Conservation (phyloP, 35 echinoderm and acorn worm genomes). For the Lytechinus pictus region DNA sequence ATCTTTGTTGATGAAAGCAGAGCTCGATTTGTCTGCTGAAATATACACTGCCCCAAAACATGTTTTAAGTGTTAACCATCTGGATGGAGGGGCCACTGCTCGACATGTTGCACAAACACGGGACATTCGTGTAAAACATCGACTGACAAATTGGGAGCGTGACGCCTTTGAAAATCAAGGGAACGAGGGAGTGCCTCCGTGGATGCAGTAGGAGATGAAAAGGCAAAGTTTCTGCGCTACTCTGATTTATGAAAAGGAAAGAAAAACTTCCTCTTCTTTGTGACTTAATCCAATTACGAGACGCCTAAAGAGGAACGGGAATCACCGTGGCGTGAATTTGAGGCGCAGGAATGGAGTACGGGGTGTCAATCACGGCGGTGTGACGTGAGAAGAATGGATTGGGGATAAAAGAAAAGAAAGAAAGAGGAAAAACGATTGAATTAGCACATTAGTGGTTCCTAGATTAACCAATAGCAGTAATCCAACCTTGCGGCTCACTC, state of each 20-base stretch:
- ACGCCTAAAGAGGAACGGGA: conserved; percentile 11
- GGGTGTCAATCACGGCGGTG: conserved; percentile 40
- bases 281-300: conserved; percentile 46
- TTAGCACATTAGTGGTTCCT: conserved; percentile 37
- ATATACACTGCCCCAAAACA: conserved; percentile 43
- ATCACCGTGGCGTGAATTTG: conserved; percentile 28
- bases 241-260: conserved; percentile 43
- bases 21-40: background rate
- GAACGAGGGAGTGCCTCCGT: background rate
- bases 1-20: background rate
- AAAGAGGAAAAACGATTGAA: conserved; percentile 37
- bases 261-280: conserved; percentile 55
- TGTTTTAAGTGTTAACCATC: conserved; percentile 55
- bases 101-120: conserved; percentile 27
- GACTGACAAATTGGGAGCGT: conserved; percentile 39
- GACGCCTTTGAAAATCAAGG: background rate
- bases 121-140: conserved; percentile 56
- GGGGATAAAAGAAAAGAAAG: conserved; percentile 34
- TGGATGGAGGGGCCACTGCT: background rate
- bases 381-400: conserved; percentile 25
- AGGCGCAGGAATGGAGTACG: conserved; percentile 26
- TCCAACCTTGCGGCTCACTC: conserved; percentile 24
- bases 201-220: conserved; percentile 14
- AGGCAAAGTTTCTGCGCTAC: background rate
- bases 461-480: conserved; percentile 53